Conservation (phyloP, 1,140 invertebrate genomes). For the Theocolax elegans region DNA sequence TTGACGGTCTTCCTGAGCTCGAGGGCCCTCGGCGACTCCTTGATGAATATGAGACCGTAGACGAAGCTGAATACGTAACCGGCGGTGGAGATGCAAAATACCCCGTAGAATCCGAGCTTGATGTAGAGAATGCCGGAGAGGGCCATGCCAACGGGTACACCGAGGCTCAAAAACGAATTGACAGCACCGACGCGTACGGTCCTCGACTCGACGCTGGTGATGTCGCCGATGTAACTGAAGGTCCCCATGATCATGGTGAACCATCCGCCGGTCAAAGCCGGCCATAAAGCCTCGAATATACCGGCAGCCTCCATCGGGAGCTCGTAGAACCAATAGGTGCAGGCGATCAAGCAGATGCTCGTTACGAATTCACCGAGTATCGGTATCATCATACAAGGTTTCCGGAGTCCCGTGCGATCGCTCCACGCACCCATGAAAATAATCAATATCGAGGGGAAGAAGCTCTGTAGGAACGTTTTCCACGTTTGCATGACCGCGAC, state of each 20-base stretch:
- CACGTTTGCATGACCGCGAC: constrained; percentile 83
- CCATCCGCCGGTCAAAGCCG: constrained; percentile 84
- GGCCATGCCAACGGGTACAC: constrained; percentile 82
- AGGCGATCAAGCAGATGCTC: constrained; percentile 80
- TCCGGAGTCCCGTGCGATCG: constrained; percentile 79
- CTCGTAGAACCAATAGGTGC: constrained; percentile 81
- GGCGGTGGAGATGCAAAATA: constrained; percentile 78
- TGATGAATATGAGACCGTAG: constrained; percentile 75
- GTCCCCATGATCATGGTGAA: constrained; percentile 90
- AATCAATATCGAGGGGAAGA: constrained; percentile 79
- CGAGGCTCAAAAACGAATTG: constrained; percentile 83
- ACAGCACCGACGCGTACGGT: constrained; percentile 86
- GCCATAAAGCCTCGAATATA: constrained; percentile 80
- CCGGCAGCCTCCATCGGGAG: constrained; percentile 83
- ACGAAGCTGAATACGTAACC: constrained; percentile 80
- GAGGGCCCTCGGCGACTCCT: constrained; percentile 66
- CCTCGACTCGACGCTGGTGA: constrained; percentile 82
- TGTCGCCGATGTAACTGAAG: constrained; percentile 89
- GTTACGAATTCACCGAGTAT: constrained; percentile 84
- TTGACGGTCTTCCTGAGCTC: constrained; percentile 51
- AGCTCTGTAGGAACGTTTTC: constrained; percentile 82
- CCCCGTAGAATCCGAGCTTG: constrained; percentile 83
- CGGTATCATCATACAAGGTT: constrained; percentile 86
- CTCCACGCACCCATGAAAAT: constrained; percentile 84
- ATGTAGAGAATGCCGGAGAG: constrained; percentile 76